Conservation (phyloP, 1,140 invertebrate genomes). For the Caligus rogercresseyi region DNA sequence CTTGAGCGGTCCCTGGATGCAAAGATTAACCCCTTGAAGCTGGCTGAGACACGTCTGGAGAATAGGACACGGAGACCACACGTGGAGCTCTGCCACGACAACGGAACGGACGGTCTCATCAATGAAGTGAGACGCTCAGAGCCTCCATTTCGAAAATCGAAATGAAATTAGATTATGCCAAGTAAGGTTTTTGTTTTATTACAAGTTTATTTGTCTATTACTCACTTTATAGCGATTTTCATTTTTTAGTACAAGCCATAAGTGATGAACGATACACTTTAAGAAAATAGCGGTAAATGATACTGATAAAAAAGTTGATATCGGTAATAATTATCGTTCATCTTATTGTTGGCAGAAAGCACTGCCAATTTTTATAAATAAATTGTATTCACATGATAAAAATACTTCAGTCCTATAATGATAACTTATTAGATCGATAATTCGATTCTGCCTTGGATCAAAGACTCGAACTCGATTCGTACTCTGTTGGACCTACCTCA, state of each 20-base stretch:
- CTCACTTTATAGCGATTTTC: neutral
- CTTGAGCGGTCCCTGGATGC: constrained; percentile 4
- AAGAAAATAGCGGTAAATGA: neutral
- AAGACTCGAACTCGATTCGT: no score
- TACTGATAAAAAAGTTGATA: neutral
- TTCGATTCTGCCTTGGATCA: no score
- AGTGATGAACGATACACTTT: neutral
- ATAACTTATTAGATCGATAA: no score
- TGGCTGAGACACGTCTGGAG: constrained; percentile 17
- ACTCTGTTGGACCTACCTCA: no score
- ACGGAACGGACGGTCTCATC: constrained; percentile 11
- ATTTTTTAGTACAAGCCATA: neutral
- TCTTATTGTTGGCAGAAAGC: neutral
- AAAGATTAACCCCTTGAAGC: constrained; percentile 12
- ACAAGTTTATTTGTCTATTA: neutral
- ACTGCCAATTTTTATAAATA: no score
- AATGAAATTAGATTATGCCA: constrained; percentile 11
- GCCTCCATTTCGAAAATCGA: constrained; percentile 10
- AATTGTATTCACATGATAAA: no score
- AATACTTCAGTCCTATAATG: no score
- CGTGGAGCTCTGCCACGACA: constrained; percentile 14
- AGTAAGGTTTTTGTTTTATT: neutral
- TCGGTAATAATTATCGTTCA: neutral
- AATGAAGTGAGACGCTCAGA: constrained; percentile 11
- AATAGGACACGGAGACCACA: constrained; percentile 13